Evolutionary conservation across 1,140 invertebrate genomes (phyloP), one percentile per base, ranked within the genome.

Genomic region (Lucilia sericata): DNA sequence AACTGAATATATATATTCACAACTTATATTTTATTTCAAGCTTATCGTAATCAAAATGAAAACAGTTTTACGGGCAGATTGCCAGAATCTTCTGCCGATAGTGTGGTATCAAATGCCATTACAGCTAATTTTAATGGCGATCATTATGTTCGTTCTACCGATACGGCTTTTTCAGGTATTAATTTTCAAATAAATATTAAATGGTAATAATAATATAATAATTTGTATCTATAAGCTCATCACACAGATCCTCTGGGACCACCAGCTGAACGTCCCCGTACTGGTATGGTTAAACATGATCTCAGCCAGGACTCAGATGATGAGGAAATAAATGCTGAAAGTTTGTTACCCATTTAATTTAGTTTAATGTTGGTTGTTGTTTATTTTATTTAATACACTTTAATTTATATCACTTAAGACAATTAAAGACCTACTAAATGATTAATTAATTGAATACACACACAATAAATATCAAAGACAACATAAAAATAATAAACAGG

Each of bases 221-320:
- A 5, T 17, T 60, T 55, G 5, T 14, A 55, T 17, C 51, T 55
- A 14, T 42, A 19, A 25, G 19, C 97, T 96, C 88, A 91, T 91
- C 96, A 96, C 88, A 90, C 91, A 12, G 96, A 97, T 93, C 95
- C 95, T 2, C 88, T 97, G 65, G 96, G 96, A 17, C 95, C 95
- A 0, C 91, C 94, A 47, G 93, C 95, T 84, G 92, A 94, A 82
- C 92, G 96, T 84, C 96, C 97, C 2, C 95, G 95, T 90, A 98
- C 97, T 8, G 90, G 90, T 17, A 95, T 94, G 51, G 92, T 92
- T 47, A 93, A 93, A 49, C 94, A 93, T 88, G 92, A 92, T 82
- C 87, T 92, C 47, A 91, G 92, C 86, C 95, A 96, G 82, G 96
- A 97, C 83, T 95, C 96, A 85, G 96, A 97, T 14, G 95, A 96